A percentile compares a stretch with the other conserved stretches of the same genome.
phyloP scores from a whole-genome alignment of 2,797 vertebrate species.

The Telmatherina bonti region DNA sequence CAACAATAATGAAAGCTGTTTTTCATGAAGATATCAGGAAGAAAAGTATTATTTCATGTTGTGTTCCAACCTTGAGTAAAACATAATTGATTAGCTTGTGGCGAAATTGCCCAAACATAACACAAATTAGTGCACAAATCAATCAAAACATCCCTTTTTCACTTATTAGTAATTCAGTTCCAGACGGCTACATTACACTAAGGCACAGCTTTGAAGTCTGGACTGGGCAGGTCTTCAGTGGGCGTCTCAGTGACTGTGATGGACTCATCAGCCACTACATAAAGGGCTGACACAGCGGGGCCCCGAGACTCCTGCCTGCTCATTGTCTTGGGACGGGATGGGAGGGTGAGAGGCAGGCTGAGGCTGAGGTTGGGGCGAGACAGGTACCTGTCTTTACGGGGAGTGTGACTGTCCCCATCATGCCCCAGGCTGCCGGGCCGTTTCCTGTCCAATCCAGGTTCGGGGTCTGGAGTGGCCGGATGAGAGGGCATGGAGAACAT shows the following conservation, averaged over 20 bases:
- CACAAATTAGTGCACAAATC: constrained; percentile 46
- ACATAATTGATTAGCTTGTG: constrained; percentile 53
- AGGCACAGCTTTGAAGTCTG: constrained; percentile 68
- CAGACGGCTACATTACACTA: constrained; percentile 47
- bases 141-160: constrained; percentile 64
- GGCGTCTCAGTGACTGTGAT: constrained; percentile 82
- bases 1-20: constrained; percentile 33
- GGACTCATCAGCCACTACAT: constrained; percentile 84
- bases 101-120: constrained; percentile 56
- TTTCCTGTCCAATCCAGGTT: constrained; percentile 88
- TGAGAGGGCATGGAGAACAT: constrained; percentile 88
- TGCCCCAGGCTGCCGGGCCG: constrained; percentile 90
- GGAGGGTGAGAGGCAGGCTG: constrained; percentile 77
- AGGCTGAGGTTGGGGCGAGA: constrained; percentile 82
- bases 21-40: constrained; percentile 22
- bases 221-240: constrained; percentile 74
- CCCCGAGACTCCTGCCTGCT: constrained; percentile 81
- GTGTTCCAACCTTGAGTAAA: constrained; percentile 38
- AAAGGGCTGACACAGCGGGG: constrained; percentile 78
- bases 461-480: constrained; percentile 83
- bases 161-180: constrained; percentile 23
- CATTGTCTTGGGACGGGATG: constrained; percentile 73
- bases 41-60: constrained; percentile 39
- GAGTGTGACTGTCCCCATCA: constrained; percentile 89
- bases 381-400: constrained; percentile 95